phyloP scores from a whole-genome alignment of 2,113 vertebrate genomes.

The Cisticola juncidis region DNA sequence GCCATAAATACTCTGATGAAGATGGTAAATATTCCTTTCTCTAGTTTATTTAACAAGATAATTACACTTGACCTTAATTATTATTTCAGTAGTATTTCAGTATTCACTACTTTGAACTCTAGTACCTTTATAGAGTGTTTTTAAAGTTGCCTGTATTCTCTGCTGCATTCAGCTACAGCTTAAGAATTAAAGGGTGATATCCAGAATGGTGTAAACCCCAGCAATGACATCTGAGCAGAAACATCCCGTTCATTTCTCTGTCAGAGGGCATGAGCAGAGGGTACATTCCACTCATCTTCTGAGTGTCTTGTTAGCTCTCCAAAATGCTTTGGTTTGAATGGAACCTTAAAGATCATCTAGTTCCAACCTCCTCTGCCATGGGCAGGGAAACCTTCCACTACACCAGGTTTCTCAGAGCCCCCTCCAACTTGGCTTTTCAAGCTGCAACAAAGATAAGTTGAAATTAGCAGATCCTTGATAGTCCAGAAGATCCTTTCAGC shows the following conservation, averaged over 20 bases:
- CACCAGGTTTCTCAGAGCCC: not conserved
- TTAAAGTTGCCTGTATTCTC: not conserved
- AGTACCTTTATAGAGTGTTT: not conserved
- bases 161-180: not conserved
- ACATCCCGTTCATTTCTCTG: not conserved
- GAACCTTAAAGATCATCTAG: not conserved
- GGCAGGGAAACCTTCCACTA: not conserved
- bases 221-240: not conserved
- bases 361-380: not conserved
- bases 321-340: not conserved
- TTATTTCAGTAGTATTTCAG: not conserved
- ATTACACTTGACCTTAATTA: not conserved
- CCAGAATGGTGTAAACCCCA: not conserved
- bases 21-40: not conserved
- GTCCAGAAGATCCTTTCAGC: not conserved
- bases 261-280: accelerated
- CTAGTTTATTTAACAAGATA: not conserved
- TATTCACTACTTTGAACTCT: not conserved
- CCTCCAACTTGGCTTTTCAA: not conserved
- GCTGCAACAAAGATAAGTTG: not conserved
- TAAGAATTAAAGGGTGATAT: not conserved
- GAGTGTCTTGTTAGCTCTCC: not conserved
- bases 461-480: not conserved
- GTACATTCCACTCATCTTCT: not conserved
- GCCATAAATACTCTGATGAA: not conserved